phyloP scores from a whole-genome alignment of 2,888 invertebrate species.

The Dicyrtoma fusca region DNA sequence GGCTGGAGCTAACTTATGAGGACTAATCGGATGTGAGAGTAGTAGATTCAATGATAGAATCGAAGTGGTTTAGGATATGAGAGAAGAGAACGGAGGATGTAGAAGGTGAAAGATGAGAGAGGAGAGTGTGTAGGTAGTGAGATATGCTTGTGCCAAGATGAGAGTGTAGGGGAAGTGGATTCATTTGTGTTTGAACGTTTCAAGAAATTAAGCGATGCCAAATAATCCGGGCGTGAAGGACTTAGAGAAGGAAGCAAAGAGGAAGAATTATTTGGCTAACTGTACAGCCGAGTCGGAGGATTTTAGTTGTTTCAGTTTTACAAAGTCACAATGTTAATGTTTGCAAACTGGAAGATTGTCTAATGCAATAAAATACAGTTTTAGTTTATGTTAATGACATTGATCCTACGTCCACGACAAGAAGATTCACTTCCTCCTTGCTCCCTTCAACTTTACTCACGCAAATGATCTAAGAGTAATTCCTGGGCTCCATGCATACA shows the following conservation, averaged over 20 bases:
- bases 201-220: constrained; percentile 27
- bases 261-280: no score
- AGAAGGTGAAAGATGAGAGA: not conserved
- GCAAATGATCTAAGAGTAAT: not conserved
- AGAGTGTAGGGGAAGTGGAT: no score
- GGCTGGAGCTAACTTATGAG: no score
- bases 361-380: constrained; percentile 28
- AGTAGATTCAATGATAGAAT: no score
- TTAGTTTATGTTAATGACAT: constrained; percentile 30
- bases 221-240: constrained; percentile 32
- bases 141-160: not conserved
- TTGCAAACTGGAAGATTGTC: not conserved
- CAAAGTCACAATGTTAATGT: not conserved
- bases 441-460: not conserved
- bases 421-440: not conserved
- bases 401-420: constrained; percentile 9
- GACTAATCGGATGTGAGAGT: no score
- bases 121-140: not conserved
- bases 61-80: no score
- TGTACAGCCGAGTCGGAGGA: no score
- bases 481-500: not conserved
- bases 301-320: no score
- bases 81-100: no score
- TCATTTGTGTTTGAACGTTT: constrained; percentile 12
- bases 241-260: not conserved